Conservation (phyloP, 1,140 invertebrate genomes). For the Drosophila paulistorum region DNA sequence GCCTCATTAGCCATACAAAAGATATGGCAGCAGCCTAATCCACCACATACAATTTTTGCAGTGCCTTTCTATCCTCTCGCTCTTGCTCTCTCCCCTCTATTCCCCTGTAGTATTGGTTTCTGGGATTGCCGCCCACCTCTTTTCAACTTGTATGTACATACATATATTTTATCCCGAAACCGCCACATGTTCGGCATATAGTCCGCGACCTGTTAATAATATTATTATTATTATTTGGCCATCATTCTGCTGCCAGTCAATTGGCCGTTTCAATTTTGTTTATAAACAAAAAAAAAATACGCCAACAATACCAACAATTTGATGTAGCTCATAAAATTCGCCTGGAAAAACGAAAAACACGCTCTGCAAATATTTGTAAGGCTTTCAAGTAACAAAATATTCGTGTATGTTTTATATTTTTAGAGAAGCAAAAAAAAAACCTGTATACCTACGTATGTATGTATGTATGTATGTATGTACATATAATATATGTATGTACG, state of each 20-base stretch:
- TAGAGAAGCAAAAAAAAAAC: constrained; percentile 26
- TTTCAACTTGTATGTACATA: no score
- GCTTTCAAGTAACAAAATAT: constrained; percentile 43
- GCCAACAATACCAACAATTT: constrained; percentile 24
- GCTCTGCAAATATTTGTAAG: constrained; percentile 72
- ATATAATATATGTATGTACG: no score
- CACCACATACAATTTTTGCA: no score
- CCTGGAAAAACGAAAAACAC: constrained; percentile 49
- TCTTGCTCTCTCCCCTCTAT: no score
- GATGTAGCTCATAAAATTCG: constrained; percentile 69
- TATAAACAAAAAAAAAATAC: constrained; percentile 61
- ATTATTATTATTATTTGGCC: constrained; percentile 66
- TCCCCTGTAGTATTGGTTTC: not conserved
- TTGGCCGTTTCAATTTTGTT: constrained; percentile 56
- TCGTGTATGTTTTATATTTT: constrained; percentile 34
- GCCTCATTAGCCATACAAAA: constrained; percentile 50
- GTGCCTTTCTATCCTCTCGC: no score
- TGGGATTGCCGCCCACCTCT: not conserved
- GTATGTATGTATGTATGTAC: not conserved
- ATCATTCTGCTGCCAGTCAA: constrained; percentile 69
- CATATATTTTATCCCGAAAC: no score
- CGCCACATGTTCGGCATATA: not conserved
- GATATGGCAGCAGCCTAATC: constrained; percentile 36
- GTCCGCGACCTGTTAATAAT: constrained; percentile 32
- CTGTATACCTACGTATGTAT: constrained; percentile 12